Conservation (phyloP, 2,113 vertebrate genomes). For the Trochalopteron elliotii region DNA sequence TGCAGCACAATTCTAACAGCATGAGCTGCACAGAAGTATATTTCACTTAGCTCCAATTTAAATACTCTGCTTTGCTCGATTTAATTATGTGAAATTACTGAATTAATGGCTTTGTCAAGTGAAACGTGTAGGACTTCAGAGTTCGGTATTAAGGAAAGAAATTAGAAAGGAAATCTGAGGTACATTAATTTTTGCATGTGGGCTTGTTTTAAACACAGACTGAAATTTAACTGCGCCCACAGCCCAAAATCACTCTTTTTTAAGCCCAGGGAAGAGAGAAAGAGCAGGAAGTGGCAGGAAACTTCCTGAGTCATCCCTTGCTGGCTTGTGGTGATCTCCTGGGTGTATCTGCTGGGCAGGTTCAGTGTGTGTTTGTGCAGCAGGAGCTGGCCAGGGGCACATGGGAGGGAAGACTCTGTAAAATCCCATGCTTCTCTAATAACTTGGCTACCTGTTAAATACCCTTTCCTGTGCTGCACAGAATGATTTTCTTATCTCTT, state of each 20-base stretch:
- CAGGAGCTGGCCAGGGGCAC: neutral
- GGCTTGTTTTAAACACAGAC: neutral
- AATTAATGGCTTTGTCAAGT: constrained; percentile 66
- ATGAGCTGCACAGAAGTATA: constrained; percentile 56
- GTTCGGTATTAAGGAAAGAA: constrained; percentile 27
- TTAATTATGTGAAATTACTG: constrained; percentile 68
- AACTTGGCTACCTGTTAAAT: neutral
- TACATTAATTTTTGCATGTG: neutral
- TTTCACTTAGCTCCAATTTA: constrained; percentile 67
- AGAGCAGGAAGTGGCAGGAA: neutral
- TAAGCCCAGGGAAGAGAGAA: neutral
- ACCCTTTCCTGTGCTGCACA: neutral
- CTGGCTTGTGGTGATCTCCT: neutral
- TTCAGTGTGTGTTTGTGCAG: neutral
- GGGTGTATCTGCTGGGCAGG: neutral
- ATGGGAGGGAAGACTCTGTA: neutral
- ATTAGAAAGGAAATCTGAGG: constrained; percentile 12
- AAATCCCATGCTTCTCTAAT: neutral
- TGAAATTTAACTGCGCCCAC: neutral
- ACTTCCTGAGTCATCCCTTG: neutral
- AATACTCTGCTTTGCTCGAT: constrained; percentile 57
- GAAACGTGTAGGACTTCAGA: constrained; percentile 39
- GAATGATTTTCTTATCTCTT: neutral
- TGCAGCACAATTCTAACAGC: constrained; percentile 62
- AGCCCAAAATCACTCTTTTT: neutral